phyloP scores from a whole-genome alignment of 64 coral and sea anemone species.

The Actinia tenebrosa region DNA sequence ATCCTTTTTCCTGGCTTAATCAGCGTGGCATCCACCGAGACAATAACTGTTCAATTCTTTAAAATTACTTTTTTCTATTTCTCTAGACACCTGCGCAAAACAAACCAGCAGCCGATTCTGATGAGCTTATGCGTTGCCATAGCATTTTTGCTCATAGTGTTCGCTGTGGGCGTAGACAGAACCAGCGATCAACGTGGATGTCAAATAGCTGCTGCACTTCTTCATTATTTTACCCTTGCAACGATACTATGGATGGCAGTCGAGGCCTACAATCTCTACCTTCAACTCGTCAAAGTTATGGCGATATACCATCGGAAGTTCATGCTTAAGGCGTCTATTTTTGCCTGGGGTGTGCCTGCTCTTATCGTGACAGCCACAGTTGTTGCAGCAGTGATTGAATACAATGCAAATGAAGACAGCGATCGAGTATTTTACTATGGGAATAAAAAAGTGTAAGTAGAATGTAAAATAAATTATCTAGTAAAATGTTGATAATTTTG shows the following conservation, averaged over 20 bases:
- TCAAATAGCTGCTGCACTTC: constrained; percentile 44
- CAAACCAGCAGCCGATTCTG: constrained; percentile 80
- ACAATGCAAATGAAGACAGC: neutral
- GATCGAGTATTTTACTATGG: constrained; percentile 44
- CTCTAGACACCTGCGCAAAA: constrained; percentile 76
- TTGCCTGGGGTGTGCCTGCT: constrained; percentile 82
- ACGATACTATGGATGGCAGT: constrained; percentile 85
- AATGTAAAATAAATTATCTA: neutral
- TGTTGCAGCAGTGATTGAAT: constrained; percentile 17
- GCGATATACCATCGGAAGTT: constrained; percentile 61
- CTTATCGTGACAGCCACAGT: constrained; percentile 57
- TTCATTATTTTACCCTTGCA: constrained; percentile 70
- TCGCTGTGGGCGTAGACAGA: constrained; percentile 60
- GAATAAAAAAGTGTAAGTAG: constrained; percentile 63
- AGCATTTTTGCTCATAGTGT: constrained; percentile 79
- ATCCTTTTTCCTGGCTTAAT: no score
- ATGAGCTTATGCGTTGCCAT: constrained; percentile 78
- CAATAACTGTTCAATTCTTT: neutral
- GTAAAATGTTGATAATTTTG: neutral
- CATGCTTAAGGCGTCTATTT: constrained; percentile 66
- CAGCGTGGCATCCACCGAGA: neutral
- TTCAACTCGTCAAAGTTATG: constrained; percentile 69
- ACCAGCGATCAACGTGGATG: constrained; percentile 46
- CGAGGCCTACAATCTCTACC: constrained; percentile 84
- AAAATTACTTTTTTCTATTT: neutral